Conservation (phyloP, 2,888 invertebrate genomes). For the Spodoptera exigua region DNA sequence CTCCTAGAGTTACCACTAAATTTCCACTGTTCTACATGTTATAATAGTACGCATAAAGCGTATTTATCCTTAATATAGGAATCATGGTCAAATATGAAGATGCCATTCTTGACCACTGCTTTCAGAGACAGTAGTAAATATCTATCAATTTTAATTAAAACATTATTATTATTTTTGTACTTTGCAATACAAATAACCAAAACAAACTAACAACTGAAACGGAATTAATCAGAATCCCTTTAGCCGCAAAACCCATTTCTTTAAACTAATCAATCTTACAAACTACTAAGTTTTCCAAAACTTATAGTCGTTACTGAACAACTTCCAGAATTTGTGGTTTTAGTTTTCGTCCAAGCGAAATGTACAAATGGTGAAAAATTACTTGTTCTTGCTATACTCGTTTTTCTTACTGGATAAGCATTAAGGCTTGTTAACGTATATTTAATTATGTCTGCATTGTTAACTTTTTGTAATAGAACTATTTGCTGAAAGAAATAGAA, state of each 20-base stretch:
- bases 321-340: constrained; percentile 50
- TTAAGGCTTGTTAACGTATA: neutral
- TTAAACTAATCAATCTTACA: constrained; percentile 54
- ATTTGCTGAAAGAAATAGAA: neutral
- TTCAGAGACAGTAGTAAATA: too few species aligned
- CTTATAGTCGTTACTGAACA: constrained; percentile 44
- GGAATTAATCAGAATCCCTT: constrained; percentile 31
- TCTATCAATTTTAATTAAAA: neutral
- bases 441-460: constrained; percentile 9
- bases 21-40: too few species aligned
- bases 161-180: constrained; percentile 1
- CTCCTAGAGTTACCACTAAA: too few species aligned
- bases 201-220: constrained; percentile 4
- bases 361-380: constrained; percentile 40
- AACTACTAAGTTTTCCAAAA: constrained; percentile 39
- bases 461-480: neutral
- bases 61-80: too few species aligned
- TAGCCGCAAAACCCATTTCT: constrained; percentile 34
- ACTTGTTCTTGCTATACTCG: constrained; percentile 9
- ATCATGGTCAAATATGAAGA: too few species aligned
- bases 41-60: too few species aligned
- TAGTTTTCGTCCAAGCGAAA: constrained; percentile 39
- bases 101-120: too few species aligned
- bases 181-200: constrained; percentile 5
- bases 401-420: constrained; percentile 13